A percentile compares a stretch with the other conserved stretches of the same genome.
Conservation (phyloP, 2,113 vertebrate genomes). For the Pyrgilauda ruficollis region DNA sequence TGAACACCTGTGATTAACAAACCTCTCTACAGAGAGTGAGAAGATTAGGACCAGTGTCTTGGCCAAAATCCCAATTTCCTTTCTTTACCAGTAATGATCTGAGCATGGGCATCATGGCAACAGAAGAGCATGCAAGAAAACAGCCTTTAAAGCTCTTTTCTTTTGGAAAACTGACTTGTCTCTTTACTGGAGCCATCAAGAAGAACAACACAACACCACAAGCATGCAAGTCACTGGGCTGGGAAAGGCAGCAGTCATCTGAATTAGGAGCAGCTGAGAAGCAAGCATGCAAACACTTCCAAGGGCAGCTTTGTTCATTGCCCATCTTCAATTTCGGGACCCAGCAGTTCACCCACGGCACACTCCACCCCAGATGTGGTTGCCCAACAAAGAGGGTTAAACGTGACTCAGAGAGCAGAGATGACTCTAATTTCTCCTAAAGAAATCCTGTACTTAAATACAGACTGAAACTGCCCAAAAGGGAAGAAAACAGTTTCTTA, state of each 20-base stretch:
- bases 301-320: neutral
- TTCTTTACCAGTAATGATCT: neutral
- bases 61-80: neutral
- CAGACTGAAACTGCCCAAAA: neutral
- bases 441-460: neutral
- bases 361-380: neutral
- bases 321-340: neutral
- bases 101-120: neutral
- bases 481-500: neutral
- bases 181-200: neutral
- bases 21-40: neutral
- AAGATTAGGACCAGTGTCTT: neutral
- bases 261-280: neutral
- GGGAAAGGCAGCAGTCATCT: neutral
- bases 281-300: neutral
- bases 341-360: fast-evolving
- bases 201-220: neutral
- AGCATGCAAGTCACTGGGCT: neutral
- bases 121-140: fast-evolving
- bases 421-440: neutral
- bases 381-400: neutral
- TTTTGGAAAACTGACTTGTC: neutral
- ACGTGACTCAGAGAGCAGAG: neutral
- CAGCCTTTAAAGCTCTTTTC: neutral
- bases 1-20: neutral